Conservation (phyloP, 1,140 invertebrate genomes). For the Drosophila ficusphila region DNA sequence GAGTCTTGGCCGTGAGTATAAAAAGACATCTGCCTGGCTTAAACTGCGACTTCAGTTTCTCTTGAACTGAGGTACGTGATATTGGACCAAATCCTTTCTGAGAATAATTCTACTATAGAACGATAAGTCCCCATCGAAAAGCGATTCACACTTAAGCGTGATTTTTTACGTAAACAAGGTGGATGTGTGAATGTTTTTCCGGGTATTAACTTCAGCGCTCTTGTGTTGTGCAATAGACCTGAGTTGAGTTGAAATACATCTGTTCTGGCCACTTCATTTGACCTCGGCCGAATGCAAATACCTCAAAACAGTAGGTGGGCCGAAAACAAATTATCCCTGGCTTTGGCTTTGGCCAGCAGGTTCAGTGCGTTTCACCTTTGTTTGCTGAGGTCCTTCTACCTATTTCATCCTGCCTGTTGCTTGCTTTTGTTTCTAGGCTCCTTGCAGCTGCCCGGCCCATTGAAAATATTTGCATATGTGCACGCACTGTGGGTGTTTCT, state of each 20-base stretch:
- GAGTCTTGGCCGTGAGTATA: constrained; percentile 1
- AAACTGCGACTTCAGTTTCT: constrained; percentile 10
- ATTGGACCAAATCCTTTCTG: constrained; percentile 51
- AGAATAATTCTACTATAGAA: constrained; percentile 43
- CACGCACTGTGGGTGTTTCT: constrained; percentile 68
- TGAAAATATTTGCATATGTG: constrained; percentile 70
- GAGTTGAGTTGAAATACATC: constrained; percentile 41
- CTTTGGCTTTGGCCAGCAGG: constrained; percentile 43
- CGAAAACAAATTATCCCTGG: constrained; percentile 11
- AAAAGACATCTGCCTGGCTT: constrained; percentile 49
- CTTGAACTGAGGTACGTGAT: constrained; percentile 31
- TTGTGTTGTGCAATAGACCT: constrained; percentile 53
- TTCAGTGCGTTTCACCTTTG: constrained; percentile 58
- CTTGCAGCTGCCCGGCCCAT: constrained; percentile 62
- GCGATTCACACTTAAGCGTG: constrained; percentile 66
- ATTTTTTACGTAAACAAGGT: constrained; percentile 37
- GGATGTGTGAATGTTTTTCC: constrained; percentile 20
- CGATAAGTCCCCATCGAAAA: constrained; percentile 51
- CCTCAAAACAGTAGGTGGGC: constrained; percentile 24
- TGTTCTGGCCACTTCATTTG: constrained; percentile 57
- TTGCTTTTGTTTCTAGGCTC: constrained; percentile 51
- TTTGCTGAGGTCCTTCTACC: constrained; percentile 13
- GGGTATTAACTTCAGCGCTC: constrained; percentile 12
- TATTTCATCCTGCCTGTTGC: constrained; percentile 70
- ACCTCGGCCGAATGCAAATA: constrained; percentile 54